Evolutionary conservation across 1,140 invertebrate genomes (phyloP).

Genomic region (Coptotermes formosanus): DNA sequence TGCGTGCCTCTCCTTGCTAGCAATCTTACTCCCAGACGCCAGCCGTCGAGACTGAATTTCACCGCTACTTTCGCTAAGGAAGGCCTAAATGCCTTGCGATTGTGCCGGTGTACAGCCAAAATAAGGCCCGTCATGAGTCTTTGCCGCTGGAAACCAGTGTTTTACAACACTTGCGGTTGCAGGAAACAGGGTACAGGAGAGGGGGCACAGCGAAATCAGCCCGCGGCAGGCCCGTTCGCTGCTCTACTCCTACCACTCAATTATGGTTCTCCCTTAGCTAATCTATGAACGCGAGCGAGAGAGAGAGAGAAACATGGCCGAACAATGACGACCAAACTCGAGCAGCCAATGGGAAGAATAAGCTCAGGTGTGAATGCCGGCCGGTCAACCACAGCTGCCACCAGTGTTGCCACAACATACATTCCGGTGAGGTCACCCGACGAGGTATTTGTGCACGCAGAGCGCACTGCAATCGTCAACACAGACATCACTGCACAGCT

Average conservation of each 20-base stretch:
- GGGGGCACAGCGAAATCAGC: not conserved
- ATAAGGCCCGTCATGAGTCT: not conserved
- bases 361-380: conserved; percentile 7
- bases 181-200: not conserved
- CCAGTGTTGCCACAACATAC: conserved; percentile 4
- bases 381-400: conserved; percentile 2
- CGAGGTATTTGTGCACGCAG: not conserved
- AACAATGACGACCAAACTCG: conserved; percentile 14
- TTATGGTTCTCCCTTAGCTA: not conserved
- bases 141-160: not conserved
- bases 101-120: not conserved
- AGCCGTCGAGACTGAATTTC: not conserved
- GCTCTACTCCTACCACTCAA: not conserved
- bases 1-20: not conserved
- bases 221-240: not conserved
- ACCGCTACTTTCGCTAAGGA: conserved; percentile 8
- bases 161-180: not conserved
- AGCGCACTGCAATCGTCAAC: not conserved
- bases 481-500: not conserved
- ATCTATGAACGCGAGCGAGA: not conserved
- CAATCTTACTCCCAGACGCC: not conserved
- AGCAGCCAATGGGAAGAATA: not conserved
- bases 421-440: not conserved
- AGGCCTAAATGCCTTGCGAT: conserved; percentile 9
- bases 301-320: not conserved